A percentile compares a stretch with the other conserved stretches of the same genome.
Conservation (phyloP, 2,888 invertebrate species). For the Protodeltote pygarga region DNA sequence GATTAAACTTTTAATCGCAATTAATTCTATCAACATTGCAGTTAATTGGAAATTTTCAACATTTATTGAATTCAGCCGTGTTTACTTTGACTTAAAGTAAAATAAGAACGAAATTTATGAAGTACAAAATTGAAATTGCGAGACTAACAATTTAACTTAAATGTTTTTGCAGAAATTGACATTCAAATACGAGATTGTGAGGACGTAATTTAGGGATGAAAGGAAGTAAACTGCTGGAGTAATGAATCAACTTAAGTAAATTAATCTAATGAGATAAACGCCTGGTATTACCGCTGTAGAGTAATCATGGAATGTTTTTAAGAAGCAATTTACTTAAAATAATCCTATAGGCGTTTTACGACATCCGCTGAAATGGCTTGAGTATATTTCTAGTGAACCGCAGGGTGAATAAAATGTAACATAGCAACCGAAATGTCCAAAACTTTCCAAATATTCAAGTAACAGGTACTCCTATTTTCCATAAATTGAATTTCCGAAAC, state of each 20-base stretch:
- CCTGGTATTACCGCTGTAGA: too few species aligned
- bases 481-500: conserved; percentile 6
- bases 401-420: too few species aligned
- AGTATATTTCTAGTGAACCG: too few species aligned
- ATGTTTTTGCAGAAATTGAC: conserved; percentile 13
- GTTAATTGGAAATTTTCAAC: conserved; percentile 31
- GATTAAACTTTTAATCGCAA: conserved; percentile 9
- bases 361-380: too few species aligned
- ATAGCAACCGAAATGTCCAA: too few species aligned
- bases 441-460: not conserved
- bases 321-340: too few species aligned
- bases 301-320: too few species aligned
- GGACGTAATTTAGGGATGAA: conserved; percentile 8
- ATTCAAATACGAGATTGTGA: conserved; percentile 17
- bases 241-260: too few species aligned
- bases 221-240: conserved; percentile 13
- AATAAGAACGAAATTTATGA: conserved; percentile 14
- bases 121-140: conserved; percentile 21
- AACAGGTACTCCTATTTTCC: not conserved
- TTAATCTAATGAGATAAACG: too few species aligned
- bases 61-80: conserved; percentile 15
- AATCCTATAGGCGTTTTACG: too few species aligned
- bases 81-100: conserved; percentile 28
- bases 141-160: conserved; percentile 16
- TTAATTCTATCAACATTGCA: conserved; percentile 24